Base-by-base conservation (phyloP, 2,113 vertebrate species). In the Gnathonemus echidnorhynchus region DNA sequence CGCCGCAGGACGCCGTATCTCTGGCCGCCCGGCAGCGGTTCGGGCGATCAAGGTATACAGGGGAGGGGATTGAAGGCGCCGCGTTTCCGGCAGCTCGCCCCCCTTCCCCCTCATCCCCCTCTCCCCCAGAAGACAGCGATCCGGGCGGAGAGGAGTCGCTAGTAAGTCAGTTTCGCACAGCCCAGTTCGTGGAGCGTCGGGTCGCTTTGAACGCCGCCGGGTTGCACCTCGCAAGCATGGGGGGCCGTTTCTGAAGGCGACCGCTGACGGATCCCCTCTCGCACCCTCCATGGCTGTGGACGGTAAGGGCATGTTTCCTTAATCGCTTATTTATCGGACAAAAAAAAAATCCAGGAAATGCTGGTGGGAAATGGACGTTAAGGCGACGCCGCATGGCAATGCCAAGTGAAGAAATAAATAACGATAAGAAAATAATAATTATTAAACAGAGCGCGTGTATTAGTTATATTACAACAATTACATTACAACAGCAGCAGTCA, bases 251-350 rank as follows among this genome's bases (percentile, higher is more conserved):
- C 89, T 96, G 93, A 95, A 80, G 89, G 86, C 88, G 93, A 95
- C 92, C 94, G 95, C 95, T 94, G 94, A 95, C 93, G 94, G 94
- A 94, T 94, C 94, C 94, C 93, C 94, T 91, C 93, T 92, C 89
- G 94, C 93, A 95, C 95, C 95, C 91, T 93, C 90, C 24, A 96
- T 96, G 96, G 96, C 96, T 92, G 95, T 96, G 93, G 95, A 96
- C 95, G 96, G 96, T 96, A 96, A 93, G 96, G 31, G 35, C 49
- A 87, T 24, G 46, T 31, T 56, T 87, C n/a, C 13, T 80, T 39
- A 80, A 42, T 80, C 74, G 74, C n/a, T 80, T 17, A 80, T 80
- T 80, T 80, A 80, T 39, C 35, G 74, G 74, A 42, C 74, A 80
- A 80, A 80, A 42, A 9, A 39, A 77, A 80, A 80, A 80, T 39